Percentiles rank a stretch among this genome's conserved stretches.
Evolutionary conservation across 2,113 vertebrate genomes (phyloP).

Genomic region (Telmatochromis sp.): DNA sequence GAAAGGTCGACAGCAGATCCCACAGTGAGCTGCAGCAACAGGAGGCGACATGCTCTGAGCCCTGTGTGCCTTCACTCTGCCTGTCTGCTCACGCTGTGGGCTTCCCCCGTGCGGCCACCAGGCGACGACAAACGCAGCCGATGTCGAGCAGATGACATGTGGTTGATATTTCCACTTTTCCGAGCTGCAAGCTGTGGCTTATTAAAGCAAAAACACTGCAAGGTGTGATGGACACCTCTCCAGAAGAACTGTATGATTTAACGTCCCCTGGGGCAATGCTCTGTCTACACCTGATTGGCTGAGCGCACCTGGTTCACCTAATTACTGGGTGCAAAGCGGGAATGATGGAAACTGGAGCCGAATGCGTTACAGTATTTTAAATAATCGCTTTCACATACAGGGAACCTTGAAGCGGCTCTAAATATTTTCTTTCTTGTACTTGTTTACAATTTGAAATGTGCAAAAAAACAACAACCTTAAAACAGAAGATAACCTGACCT

Average conservation of each 20-base stretch:
- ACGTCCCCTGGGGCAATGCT: background rate
- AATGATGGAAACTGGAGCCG: background rate
- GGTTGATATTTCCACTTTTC: background rate
- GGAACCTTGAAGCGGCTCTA: background rate
- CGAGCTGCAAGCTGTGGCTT: background rate
- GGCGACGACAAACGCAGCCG: constrained; percentile 36
- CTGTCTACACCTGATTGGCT: background rate
- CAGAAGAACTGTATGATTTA: background rate
- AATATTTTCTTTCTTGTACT: background rate
- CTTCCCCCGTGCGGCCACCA: constrained; percentile 3
- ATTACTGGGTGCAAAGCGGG: background rate
- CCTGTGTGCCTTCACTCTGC: background rate
- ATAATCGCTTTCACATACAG: background rate
- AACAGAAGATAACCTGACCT: background rate
- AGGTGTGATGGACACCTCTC: background rate
- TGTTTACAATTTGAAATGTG: background rate
- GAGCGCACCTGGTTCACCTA: background rate
- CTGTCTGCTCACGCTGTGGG: background rate
- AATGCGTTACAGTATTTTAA: background rate
- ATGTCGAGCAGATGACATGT: background rate
- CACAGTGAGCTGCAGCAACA: constrained; percentile 49
- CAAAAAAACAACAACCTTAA: background rate
- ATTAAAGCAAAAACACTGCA: background rate
- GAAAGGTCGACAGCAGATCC: constrained; percentile 56
- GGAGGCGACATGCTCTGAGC: constrained; percentile 48